Percentiles rank a stretch among this genome's conserved stretches.
phyloP scores from a whole-genome alignment of 2,888 invertebrate genomes.

The Drosophila mettleri region DNA sequence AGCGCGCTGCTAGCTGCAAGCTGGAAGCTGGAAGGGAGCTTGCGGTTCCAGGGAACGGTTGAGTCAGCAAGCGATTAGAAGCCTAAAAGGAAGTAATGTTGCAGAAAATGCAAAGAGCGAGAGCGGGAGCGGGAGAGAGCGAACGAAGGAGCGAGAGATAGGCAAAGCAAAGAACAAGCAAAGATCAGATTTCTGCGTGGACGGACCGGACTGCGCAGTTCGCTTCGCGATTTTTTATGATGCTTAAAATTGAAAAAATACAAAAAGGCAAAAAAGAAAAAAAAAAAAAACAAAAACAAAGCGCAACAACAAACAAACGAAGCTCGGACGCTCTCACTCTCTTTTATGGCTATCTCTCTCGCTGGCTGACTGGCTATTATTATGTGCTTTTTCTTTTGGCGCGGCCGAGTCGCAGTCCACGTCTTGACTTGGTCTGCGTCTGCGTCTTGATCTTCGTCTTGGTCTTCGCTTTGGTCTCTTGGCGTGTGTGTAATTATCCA shows the following conservation, averaged over 20 bases:
- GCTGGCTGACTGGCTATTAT: conserved; percentile 52
- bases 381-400: conserved; percentile 64
- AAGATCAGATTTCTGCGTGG: conserved; percentile 62
- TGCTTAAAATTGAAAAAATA: conserved; percentile 68
- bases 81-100: conserved; percentile 81
- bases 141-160: conserved; percentile 20
- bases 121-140: conserved; percentile 12
- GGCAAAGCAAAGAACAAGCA: conserved; percentile 22
- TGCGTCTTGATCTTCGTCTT: conserved; percentile 30
- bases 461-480: conserved; percentile 60
- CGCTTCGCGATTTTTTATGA: conserved; percentile 69
- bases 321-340: conserved; percentile 37
- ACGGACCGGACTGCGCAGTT: conserved; percentile 58
- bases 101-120: conserved; percentile 72
- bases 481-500: conserved; percentile 82
- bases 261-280: background rate
- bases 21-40: conserved; percentile 9
- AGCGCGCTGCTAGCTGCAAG: conserved; percentile 9
- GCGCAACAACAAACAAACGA: no score
- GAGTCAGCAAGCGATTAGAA: conserved; percentile 79
- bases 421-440: conserved; percentile 5
- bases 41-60: conserved; percentile 41
- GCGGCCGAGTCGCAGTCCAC: conserved; percentile 22
- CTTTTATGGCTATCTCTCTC: conserved; percentile 3
- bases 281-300: conserved; percentile 46